Base-by-base conservation (phyloP, 2,888 invertebrate species). In the Mesorhabditis sp. region DNA sequence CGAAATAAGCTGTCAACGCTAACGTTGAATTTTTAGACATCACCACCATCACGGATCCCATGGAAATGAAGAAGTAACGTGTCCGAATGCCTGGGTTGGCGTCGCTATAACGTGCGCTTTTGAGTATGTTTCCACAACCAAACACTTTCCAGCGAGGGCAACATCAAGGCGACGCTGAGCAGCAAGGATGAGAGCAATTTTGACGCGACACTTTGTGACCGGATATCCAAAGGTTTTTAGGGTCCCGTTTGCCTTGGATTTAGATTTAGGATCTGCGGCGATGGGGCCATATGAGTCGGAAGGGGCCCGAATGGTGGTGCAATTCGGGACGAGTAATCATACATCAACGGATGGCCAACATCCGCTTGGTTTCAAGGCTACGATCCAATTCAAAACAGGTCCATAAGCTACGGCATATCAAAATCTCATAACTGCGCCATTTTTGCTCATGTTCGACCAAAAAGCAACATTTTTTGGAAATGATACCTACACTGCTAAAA, bases 331-430 rank as follows among this genome's bases (percentile, higher is more conserved):
- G 4, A 72, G 75, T 2, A 81, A 81, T 69, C 74, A 74, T 42
- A 50, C 67, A 42, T 45, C 73, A 7, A 74, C 72, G 28, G 79
- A 80, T 71, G 75, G 71, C 0, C 70, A 72, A 4, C 50, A 70
- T 1, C 80, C 81, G 13, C 67, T 76, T n/a, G 87, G 87, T 13
- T 87, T 88, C 77, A 81, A 83, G 61, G 87, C 88, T 4, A 72
- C 73, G 15, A 87, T 87, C 71, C 82, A 86, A 63, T 88, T 88
- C 76, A 82, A 87, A 63, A 87, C 87, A 74, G 87, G 87, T 87
- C 28, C 63, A 42, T 69, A 28, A 28, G 28, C 28, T 28, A 28
- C 28, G 28, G 28, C 28, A 28, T 28, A 28, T 28, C 28, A 28
- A 28, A 28, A 28, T 28, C 28, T 28, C 28, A 28, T 28, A 28